Evolutionary conservation across 2,113 vertebrate species (phyloP).

Genomic region (Antechinus flavipes): DNA sequence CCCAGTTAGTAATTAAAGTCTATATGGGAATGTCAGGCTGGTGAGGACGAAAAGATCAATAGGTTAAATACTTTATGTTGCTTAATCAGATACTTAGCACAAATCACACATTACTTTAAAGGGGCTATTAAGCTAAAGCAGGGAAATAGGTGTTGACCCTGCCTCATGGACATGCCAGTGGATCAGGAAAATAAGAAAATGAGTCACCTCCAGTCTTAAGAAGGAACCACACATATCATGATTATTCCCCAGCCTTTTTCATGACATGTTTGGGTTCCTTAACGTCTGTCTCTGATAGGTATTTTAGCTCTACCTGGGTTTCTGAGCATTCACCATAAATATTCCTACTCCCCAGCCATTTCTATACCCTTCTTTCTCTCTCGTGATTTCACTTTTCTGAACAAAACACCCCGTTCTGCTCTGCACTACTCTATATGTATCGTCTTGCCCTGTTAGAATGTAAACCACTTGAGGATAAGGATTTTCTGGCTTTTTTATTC

Average conservation of each 20-base stretch:
- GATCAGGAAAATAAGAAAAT: constrained; percentile 53
- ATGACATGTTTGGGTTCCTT: background rate
- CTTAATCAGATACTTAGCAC: constrained; percentile 76
- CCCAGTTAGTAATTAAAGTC: constrained; percentile 59
- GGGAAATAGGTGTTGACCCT: constrained; percentile 53
- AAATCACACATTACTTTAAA: constrained; percentile 73
- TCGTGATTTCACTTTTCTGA: background rate
- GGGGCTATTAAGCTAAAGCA: constrained; percentile 73
- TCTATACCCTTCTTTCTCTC: background rate
- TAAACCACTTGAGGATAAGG: background rate
- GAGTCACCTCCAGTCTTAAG: constrained; percentile 34
- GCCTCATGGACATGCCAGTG: constrained; percentile 39
- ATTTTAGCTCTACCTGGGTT: background rate
- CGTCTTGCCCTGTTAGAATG: background rate
- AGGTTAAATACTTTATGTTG: constrained; percentile 81
- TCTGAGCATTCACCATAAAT: background rate
- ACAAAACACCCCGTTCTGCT: background rate
- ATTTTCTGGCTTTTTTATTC: background rate
- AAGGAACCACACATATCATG: background rate
- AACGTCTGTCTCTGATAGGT: background rate
- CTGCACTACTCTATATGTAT: background rate
- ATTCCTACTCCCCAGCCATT: too few relatives aligned
- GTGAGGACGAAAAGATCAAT: constrained; percentile 69
- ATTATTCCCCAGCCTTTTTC: background rate
- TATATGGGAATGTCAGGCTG: constrained; percentile 39